Base-by-base conservation (phyloP, 2,113 vertebrate genomes). In the Myiagra hebetior region DNA sequence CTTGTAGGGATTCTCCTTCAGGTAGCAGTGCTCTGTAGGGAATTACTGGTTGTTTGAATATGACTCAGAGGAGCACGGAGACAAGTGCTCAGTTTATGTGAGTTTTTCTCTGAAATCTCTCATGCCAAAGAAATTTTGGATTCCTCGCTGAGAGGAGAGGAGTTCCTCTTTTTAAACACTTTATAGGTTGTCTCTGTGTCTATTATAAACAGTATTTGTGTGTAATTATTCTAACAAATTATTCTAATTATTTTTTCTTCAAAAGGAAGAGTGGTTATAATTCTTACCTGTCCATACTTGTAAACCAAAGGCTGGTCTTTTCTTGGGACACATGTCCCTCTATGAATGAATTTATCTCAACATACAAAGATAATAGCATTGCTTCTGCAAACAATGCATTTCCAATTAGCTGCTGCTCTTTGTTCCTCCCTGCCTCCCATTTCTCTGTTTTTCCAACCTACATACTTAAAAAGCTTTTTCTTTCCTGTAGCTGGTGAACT, bases 71-170 rank as follows among this genome's bases (percentile, higher is more conserved):
- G 21, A 56, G 21, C 37, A 20, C 7, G 17, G 18, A 42, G 30
- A 16, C 11, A 41, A 31, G 16, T 2, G 0, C 42, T 75, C 13
- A 33, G 46, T 5, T 59, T 28, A 22, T 5, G 0, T 37, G 64
- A 53, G 13, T 37, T 74, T 83, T 91, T 50, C 35, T 37, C 39
- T 26, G 60, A 56, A 15, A 18, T 55, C 30, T 68, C 9, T 42
- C 28, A 23, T 24, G 47, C 27, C n/a, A 37, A 70, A 79, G 50
- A 70, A 62, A 53, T 33, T n/a, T 62, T 37, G 21, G 18, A 52
- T 83, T 75, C n/a, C 27, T 47, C 69, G 46, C 60, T 35, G n/a
- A 56, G 24, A 74, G 11, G 39, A 55, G 46, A 35, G 46, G 2
- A 13, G 26, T 68, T 39, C 9, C 6, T 28, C 41, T 78, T 50